Evolutionary conservation across 2,797 vertebrate genomes (phyloP).

Genomic region (Schizothorax lantsangensis): DNA sequence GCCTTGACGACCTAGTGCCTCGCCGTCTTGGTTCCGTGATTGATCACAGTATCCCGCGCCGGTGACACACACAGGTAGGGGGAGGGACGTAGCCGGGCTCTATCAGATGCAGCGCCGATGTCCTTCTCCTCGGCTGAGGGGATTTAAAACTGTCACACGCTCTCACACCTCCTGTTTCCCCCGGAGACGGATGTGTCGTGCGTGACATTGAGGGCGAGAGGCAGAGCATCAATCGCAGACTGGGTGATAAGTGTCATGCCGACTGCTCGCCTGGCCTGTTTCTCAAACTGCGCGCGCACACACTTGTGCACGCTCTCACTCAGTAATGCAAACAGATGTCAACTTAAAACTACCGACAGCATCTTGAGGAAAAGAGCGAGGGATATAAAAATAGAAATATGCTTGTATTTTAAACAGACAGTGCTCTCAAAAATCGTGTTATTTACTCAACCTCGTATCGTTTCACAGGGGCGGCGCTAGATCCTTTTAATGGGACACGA

Average conservation of each 20-base stretch:
- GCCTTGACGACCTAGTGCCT: slow-evolving; percentile 77
- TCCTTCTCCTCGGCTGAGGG: slow-evolving; percentile 70
- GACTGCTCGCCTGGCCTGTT: slow-evolving; percentile 37
- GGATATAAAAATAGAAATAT: slow-evolving; percentile 15
- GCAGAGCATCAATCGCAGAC: slow-evolving; percentile 60
- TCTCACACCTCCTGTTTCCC: slow-evolving; percentile 69
- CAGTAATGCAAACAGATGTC: slow-evolving; percentile 38
- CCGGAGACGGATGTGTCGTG: slow-evolving; percentile 76
- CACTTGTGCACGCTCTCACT: not conserved
- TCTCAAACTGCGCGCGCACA: slow-evolving; percentile 5
- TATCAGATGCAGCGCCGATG: slow-evolving; percentile 66
- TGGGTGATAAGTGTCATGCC: slow-evolving; percentile 55
- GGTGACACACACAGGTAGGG: slow-evolving; percentile 56
- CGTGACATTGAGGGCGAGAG: slow-evolving; percentile 67
- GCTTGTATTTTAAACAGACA: not conserved
- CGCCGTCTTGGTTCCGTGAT: slow-evolving; percentile 73
- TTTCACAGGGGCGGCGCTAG: not conserved
- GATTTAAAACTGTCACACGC: slow-evolving; percentile 68
- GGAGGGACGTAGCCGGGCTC: slow-evolving; percentile 8
- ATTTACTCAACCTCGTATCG: not conserved
- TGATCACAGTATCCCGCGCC: slow-evolving; percentile 70
- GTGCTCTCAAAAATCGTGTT: not conserved
- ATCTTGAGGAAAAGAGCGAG: slow-evolving; percentile 8
- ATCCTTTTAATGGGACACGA: not conserved
- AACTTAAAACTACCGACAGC: slow-evolving; percentile 12